These are phyloP conservation scores for Campoplex nolae DNA, from an alignment of 2,888 invertebrate genomes.

Conservation along the genomic window DNA sequence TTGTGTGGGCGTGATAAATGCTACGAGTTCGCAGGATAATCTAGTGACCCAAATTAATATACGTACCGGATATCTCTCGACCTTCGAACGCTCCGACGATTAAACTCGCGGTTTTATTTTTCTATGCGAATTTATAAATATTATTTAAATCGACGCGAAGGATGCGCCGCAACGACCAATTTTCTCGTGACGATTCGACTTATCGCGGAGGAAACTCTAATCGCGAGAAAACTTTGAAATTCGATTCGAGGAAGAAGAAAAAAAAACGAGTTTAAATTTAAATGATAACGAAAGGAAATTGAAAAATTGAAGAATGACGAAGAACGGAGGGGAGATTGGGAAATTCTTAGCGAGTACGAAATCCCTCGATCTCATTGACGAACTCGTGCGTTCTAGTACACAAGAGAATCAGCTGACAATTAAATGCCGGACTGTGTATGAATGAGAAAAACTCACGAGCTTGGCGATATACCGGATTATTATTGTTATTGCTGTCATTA, in stretches of 20 bases:
- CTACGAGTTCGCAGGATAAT: conserved; percentile 22
- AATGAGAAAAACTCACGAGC: conserved; percentile 47
- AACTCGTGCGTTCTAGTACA: neutral
- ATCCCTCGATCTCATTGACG: neutral
- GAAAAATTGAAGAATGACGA: neutral
- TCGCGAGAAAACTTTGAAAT: too few relatives aligned
- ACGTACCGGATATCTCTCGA: conserved; percentile 24
- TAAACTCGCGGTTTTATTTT: neutral
- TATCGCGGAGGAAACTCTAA: too few relatives aligned
- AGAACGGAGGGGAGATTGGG: neutral
- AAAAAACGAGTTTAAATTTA: too few relatives aligned
- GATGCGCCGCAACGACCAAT: too few relatives aligned
- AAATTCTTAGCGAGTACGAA: neutral
- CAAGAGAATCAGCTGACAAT: conserved; percentile 35
- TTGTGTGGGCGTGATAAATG: conserved; percentile 51
- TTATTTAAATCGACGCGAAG: too few relatives aligned
- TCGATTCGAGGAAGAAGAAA: too few relatives aligned
- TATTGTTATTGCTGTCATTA: conserved; percentile 28
- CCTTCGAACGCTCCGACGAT: conserved; percentile 30
- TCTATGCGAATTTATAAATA: too few relatives aligned
- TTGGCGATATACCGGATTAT: neutral
- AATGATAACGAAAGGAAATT: neutral
- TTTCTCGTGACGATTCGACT: too few relatives aligned
- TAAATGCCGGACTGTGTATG: conserved; percentile 6
- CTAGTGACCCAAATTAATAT: conserved; percentile 54